Conservation (phyloP, 2,888 invertebrate genomes). For the Hedychridium roseum region DNA sequence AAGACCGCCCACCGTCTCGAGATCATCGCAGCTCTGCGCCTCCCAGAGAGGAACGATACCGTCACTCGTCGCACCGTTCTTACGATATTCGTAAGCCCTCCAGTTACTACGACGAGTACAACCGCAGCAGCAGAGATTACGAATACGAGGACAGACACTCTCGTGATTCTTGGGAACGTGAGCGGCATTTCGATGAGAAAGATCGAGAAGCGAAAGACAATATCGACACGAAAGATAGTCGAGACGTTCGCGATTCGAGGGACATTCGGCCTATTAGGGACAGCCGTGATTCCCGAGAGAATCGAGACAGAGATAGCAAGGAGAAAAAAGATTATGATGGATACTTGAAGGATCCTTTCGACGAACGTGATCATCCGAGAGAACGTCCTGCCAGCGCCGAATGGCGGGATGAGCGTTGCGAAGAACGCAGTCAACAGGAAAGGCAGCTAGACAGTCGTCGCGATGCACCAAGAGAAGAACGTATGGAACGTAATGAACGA, state of each 20-base stretch:
- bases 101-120: slow-evolving; percentile 43
- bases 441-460: slow-evolving; percentile 47
- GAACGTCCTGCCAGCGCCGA: slow-evolving; percentile 49
- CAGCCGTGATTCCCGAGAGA: slow-evolving; percentile 40
- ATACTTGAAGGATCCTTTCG: slow-evolving; percentile 56
- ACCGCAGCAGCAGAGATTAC: slow-evolving; percentile 54
- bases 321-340: slow-evolving; percentile 61
- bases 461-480: slow-evolving; percentile 42
- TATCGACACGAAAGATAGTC: slow-evolving; percentile 26
- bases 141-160: slow-evolving; percentile 59
- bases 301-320: slow-evolving; percentile 35
- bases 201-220: slow-evolving; percentile 39
- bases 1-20: slow-evolving; percentile 54
- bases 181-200: slow-evolving; percentile 56
- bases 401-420: slow-evolving; percentile 54
- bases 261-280: slow-evolving; percentile 33
- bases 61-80: slow-evolving; percentile 48
- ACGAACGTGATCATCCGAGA: slow-evolving; percentile 41
- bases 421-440: slow-evolving; percentile 42
- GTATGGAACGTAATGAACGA: slow-evolving; percentile 62
- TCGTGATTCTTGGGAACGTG: slow-evolving; percentile 56
- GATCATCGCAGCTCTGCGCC: slow-evolving; percentile 47
- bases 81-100: slow-evolving; percentile 49
- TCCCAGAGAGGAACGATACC: slow-evolving; percentile 53
- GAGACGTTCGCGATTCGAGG: slow-evolving; percentile 20